Evolutionary conservation across 2,888 invertebrate genomes (phyloP).

Genomic region (Ophion ellenae): DNA sequence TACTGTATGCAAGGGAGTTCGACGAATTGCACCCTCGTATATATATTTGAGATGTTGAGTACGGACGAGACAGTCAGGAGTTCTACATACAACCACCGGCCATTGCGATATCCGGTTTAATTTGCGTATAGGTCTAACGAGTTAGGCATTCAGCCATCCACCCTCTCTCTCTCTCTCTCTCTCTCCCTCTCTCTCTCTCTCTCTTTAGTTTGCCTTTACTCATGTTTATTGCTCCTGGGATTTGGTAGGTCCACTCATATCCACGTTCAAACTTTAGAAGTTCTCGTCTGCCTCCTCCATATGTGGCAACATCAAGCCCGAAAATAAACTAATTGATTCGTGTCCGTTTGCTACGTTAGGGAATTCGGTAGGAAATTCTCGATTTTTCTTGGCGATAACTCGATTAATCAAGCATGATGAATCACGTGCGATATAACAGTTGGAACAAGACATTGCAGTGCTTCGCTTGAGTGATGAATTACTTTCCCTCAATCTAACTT

Average conservation of each 20-base stretch:
- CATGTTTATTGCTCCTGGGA: conserved; percentile 3
- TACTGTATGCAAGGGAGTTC: conserved; percentile 30
- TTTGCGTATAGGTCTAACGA: conserved; percentile 50
- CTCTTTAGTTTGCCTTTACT: neutral
- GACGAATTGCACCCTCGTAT: conserved; percentile 50
- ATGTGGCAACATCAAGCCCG: neutral
- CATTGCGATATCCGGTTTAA: conserved; percentile 22
- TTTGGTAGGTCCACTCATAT: neutral
- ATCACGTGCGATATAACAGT: neutral
- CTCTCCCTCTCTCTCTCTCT: neutral
- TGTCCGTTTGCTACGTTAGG: neutral
- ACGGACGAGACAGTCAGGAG: conserved; percentile 41
- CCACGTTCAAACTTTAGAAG: conserved; percentile 2
- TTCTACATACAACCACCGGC: conserved; percentile 14
- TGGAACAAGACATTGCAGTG: neutral
- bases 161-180: neutral
- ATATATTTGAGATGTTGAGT: conserved; percentile 47
- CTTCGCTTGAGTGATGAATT: neutral
- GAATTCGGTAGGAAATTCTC: neutral
- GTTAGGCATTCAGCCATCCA: conserved; percentile 41
- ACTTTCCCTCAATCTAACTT: neutral
- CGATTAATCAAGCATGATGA: neutral
- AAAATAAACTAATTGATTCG: neutral
- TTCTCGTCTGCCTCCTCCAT: neutral
- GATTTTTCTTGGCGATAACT: neutral